Conservation (phyloP, 2,113 vertebrate genomes). For the Campylorhamphus procurvoides region DNA sequence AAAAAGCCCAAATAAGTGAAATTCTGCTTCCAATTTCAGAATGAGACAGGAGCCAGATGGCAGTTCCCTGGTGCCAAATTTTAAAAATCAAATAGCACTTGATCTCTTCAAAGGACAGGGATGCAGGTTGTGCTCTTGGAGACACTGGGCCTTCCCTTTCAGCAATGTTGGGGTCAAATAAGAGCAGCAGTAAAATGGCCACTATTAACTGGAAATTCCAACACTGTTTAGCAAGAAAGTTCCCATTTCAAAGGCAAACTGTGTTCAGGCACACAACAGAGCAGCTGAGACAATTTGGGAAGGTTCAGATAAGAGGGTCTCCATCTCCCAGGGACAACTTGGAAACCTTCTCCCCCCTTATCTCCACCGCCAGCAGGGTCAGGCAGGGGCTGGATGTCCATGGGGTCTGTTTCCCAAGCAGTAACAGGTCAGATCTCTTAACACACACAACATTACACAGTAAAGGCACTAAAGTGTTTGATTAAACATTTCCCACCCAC, state of each 20-base stretch:
- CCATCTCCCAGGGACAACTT: not conserved
- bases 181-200: not conserved
- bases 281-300: not conserved
- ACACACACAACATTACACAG: not conserved
- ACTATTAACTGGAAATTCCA: not conserved
- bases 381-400: not conserved
- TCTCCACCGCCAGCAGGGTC: not conserved
- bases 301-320: not conserved
- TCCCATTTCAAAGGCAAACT: not conserved
- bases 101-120: not conserved
- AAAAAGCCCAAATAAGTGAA: not conserved
- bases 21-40: not conserved
- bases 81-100: not conserved
- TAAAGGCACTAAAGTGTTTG: not conserved
- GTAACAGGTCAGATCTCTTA: not conserved
- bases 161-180: not conserved
- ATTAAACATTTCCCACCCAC: too few relatives aligned
- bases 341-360: not conserved
- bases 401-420: not conserved
- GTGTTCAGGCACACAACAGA: accelerated
- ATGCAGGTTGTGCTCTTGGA: not conserved
- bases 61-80: not conserved
- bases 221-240: not conserved
- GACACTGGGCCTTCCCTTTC: not conserved
- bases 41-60: not conserved